A percentile compares a stretch with the other conserved stretches of the same genome.
Evolutionary conservation across 1,140 invertebrate genomes (phyloP).

Genomic region (Neotoxoptera formosana): DNA sequence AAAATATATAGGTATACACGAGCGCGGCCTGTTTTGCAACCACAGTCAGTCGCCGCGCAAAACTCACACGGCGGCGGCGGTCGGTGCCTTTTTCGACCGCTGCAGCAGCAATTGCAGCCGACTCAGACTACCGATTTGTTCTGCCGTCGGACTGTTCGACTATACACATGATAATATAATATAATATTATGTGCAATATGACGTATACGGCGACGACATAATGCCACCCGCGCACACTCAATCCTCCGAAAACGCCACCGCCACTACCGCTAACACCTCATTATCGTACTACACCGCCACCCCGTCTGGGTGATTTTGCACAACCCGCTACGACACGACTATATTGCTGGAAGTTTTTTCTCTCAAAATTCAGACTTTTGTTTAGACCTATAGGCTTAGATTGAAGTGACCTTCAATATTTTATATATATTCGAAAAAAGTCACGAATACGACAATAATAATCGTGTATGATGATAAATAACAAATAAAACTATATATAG

Average conservation of each 20-base stretch:
- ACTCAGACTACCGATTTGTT: slow-evolving; percentile 27
- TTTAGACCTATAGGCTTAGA: not conserved
- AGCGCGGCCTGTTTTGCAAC: not conserved
- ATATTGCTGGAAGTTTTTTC: not conserved
- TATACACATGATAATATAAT: not conserved
- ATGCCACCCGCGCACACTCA: not conserved
- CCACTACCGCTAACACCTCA: not conserved
- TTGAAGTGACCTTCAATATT: not conserved
- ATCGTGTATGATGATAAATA: too few species aligned
- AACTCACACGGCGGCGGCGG: not conserved
- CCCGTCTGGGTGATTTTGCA: not conserved
- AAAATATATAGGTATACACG: not conserved
- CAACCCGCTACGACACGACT: too few species aligned
- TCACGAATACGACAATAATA: too few species aligned
- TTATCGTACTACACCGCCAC: not conserved
- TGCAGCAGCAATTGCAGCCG: not conserved
- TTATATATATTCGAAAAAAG: too few species aligned
- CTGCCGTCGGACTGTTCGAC: slow-evolving; percentile 19
- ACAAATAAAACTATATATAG: too few species aligned
- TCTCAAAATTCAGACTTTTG: not conserved
- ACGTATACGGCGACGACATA: not conserved
- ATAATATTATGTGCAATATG: not conserved
- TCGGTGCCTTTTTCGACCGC: not conserved
- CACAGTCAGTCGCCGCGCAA: not conserved
- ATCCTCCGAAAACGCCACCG: not conserved